Percentiles rank a stretch among this genome's conserved stretches.
phyloP scores from a whole-genome alignment of 2,888 invertebrate species.

The Sacculina carcini region DNA sequence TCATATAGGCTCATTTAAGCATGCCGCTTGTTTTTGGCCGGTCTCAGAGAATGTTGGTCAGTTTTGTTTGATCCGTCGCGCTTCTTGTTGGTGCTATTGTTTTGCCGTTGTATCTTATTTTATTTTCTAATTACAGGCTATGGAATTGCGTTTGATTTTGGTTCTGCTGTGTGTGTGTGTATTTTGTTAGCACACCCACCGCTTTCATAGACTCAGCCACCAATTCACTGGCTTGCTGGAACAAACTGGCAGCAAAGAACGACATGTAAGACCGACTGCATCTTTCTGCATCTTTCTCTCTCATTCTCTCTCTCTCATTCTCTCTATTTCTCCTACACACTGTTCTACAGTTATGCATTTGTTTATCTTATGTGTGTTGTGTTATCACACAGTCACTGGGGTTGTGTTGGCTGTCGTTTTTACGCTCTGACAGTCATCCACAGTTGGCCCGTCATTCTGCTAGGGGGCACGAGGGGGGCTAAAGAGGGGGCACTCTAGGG shows the following conservation, averaged over 20 bases:
- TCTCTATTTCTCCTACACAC: no score
- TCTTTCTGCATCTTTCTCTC: no score
- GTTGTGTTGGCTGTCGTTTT: no score
- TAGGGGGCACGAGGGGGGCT: no score
- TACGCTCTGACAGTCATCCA: no score
- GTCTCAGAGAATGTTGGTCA: background rate
- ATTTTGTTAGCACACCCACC: constrained; percentile 3
- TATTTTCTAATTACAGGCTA: background rate
- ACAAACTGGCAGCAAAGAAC: background rate
- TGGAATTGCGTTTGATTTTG: background rate
- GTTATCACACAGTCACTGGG: no score
- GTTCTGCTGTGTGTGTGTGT: background rate
- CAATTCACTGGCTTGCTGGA: background rate
- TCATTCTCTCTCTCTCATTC: no score
- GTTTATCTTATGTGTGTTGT: no score
- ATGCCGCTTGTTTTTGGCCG: no score
- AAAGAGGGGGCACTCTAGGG: no score
- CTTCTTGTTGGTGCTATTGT: constrained; percentile 1
- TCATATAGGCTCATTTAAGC: no score
- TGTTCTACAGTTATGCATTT: background rate
- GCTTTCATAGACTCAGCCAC: constrained; percentile 1
- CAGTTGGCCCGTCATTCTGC: no score
- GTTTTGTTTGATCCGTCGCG: background rate
- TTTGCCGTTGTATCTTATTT: background rate
- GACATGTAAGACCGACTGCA: constrained; percentile 5